Evolutionary conservation across 2,113 vertebrate genomes (phyloP), one percentile per base, ranked within the genome.

Genomic region (Platichthys flesus): DNA sequence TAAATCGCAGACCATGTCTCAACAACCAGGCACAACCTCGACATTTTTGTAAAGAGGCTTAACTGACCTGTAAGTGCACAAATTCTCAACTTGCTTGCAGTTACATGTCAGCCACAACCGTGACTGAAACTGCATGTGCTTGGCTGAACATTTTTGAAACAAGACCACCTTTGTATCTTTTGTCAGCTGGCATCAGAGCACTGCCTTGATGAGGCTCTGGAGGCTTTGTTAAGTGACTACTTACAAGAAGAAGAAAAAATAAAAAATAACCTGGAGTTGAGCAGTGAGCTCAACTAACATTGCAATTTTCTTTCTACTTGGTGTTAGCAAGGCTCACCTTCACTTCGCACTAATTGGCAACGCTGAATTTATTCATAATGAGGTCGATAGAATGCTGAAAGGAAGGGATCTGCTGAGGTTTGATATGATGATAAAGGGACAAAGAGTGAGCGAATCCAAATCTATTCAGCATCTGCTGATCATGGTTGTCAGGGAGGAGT

Each of bases 331-430:
- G 7, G 20, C 28, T 75, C 56, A 62, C 62, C 56, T 78, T 37
- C 56, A 65, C 59, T 60, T 56, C 9, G 2, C 47, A 49, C 13
- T 86, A 79, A 85, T 79, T 86, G 73, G 74, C 7, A 7, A 14
- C 10, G 42, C 61, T 14, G 49, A 5, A 1, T 51, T 74, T 49
- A 42, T 8, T 61, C 51, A 55, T 64, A 76, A 74, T 37, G 54
- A 78, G 28, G 18, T 57, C 2, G n/a, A 71, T 8, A 35, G 28
- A 51, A 37, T 68, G 62, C 58, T 42, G 14, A 76, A 63, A 71
- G 35, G 54, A 54, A 4, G 21, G 31, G 67, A 56, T 62, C 13
- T 59, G 69, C 58, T 16, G 49, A 66, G 45, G 74, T 65, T 73
- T 60, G 47, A 60, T 75, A 67, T 9, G 49, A 52, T 7, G 37